Conservation (phyloP, 2,888 invertebrate species). For the Oxycera nigricornis region DNA sequence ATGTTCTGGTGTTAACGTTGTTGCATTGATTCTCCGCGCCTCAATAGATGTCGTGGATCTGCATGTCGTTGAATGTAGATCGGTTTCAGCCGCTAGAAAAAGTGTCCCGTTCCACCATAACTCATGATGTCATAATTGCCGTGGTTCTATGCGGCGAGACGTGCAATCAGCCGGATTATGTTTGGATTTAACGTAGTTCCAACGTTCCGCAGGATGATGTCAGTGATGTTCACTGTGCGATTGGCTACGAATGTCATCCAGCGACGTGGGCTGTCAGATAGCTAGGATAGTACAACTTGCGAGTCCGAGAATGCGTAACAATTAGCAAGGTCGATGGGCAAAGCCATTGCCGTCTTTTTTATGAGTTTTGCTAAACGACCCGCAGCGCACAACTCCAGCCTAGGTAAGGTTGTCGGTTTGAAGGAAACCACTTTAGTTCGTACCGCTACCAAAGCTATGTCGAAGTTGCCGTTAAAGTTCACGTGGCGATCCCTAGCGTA, state of each 20-base stretch:
- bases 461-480: too few relatives aligned
- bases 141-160: neutral
- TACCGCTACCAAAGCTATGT: neutral
- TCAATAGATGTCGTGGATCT: neutral
- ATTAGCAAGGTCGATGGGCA: too few relatives aligned
- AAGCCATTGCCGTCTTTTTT: too few relatives aligned
- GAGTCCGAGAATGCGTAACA: too few relatives aligned
- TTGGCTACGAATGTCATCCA: neutral
- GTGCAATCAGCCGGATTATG: too few relatives aligned
- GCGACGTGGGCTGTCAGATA: neutral
- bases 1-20: neutral
- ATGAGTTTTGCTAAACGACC: neutral
- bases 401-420: neutral
- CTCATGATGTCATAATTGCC: neutral
- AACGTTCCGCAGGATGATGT: neutral
- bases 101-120: neutral
- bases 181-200: neutral
- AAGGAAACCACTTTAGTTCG: neutral
- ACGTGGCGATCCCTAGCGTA: too few relatives aligned
- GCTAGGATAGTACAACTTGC: too few relatives aligned
- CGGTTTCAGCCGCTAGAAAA: neutral
- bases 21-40: neutral
- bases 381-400: neutral
- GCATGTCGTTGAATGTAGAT: neutral
- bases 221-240: neutral